These are phyloP conservation scores for Bergia sp. DNA, from an alignment of 92 coral and sea anemone species.

Conservation along the genomic window DNA sequence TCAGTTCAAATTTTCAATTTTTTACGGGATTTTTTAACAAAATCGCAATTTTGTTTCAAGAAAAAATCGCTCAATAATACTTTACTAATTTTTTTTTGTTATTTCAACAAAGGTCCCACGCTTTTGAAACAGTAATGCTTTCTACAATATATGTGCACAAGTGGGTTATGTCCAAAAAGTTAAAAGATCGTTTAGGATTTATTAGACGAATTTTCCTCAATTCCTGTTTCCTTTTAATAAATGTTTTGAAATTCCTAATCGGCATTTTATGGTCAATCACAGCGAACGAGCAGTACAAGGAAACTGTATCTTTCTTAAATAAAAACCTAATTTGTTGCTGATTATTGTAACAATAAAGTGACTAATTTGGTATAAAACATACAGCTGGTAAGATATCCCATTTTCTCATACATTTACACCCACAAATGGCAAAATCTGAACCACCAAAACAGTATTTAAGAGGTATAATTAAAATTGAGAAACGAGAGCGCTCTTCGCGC, in stretches of 20 bases:
- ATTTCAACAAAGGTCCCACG: neutral
- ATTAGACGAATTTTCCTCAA: neutral
- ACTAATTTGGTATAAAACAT: slow-evolving; percentile 15
- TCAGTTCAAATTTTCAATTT: neutral
- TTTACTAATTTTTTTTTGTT: too few relatives aligned
- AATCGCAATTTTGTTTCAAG: neutral
- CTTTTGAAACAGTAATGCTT: neutral
- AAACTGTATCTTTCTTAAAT: neutral
- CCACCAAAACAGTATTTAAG: slow-evolving; percentile 29
- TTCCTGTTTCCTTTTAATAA: neutral
- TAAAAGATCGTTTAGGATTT: neutral
- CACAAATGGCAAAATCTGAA: slow-evolving; percentile 22
- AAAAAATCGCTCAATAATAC: neutral
- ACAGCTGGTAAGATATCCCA: slow-evolving; percentile 21
- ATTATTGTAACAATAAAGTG: slow-evolving; percentile 29
- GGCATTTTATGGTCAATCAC: slow-evolving; percentile 22
- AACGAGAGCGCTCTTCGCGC: neutral
- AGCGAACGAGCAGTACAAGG: neutral
- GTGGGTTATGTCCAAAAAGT: neutral
- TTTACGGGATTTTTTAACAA: too few relatives aligned
- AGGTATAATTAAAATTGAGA: neutral
- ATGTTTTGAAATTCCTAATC: neutral
- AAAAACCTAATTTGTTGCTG: slow-evolving; percentile 5
- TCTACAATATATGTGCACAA: neutral
- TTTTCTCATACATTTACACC: slow-evolving; percentile 37